A percentile compares a stretch with the other conserved stretches of the same genome.
Conservation (phyloP, 2,113 vertebrate species). For the Sinocyclocheilus maitianheensis region DNA sequence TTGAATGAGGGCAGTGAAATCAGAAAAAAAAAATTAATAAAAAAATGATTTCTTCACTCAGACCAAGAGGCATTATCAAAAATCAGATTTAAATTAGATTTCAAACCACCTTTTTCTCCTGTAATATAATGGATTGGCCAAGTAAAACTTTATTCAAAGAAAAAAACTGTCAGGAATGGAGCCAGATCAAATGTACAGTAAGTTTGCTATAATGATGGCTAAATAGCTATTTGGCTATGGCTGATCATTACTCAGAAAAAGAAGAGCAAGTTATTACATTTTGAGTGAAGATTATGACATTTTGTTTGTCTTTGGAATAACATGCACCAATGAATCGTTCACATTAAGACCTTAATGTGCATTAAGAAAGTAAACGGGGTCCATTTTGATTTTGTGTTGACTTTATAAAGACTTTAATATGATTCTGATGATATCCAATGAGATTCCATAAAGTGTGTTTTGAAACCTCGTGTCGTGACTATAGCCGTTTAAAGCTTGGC, state of each 20-base stretch:
- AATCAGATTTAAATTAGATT: not conserved
- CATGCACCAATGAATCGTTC: not conserved
- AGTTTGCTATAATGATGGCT: not conserved
- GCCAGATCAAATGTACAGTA: not conserved
- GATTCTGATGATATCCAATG: not conserved
- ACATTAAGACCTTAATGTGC: not conserved
- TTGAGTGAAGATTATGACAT: not conserved
- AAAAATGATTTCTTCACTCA: too few species aligned
- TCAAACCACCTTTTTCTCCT: not conserved
- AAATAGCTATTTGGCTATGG: not conserved
- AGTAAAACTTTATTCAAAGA: not conserved
- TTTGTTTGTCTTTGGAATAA: not conserved
- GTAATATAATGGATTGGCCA: not conserved
- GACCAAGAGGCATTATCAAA: not conserved
- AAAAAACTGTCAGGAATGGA: not conserved
- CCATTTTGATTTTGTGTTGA: not conserved
- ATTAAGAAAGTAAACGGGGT: slow-evolving; percentile 2
- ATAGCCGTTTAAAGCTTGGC: not conserved
- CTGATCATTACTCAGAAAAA: not conserved
- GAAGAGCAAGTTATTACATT: slow-evolving; percentile 2
- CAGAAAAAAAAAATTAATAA: too few species aligned
- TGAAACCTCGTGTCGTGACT: not conserved
- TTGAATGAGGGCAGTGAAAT: not conserved
- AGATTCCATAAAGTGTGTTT: not conserved
- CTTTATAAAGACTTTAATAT: not conserved